phyloP scores from a whole-genome alignment of 2,797 vertebrate genomes.

The Anguilla obscura region DNA sequence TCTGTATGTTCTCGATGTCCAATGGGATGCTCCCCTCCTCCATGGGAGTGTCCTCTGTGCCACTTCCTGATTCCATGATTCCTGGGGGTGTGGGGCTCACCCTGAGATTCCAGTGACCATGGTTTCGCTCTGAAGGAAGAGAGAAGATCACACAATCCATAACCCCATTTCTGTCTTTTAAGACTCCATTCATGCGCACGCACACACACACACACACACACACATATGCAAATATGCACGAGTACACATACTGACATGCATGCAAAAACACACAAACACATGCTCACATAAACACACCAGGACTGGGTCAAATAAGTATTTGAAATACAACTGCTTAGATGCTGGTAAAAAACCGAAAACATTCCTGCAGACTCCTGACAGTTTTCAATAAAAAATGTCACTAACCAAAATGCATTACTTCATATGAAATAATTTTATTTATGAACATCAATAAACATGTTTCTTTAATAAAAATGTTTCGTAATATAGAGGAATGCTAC shows the following conservation, averaged over 20 bases:
- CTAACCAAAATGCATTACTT: background rate
- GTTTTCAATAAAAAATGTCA: background rate
- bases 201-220: background rate
- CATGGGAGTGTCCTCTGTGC: conserved; percentile 47
- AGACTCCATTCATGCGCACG: background rate
- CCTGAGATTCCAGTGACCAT: background rate
- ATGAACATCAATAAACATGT: background rate
- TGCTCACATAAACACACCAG: background rate
- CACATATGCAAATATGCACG: background rate
- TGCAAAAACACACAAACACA: background rate
- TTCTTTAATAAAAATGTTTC: background rate
- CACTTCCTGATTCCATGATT: conserved; percentile 75
- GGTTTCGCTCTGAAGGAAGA: background rate
- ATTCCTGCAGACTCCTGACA: background rate
- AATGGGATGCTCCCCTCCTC: conserved; percentile 67
- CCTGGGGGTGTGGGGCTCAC: background rate
- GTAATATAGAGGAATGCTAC: background rate
- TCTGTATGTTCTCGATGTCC: conserved; percentile 81
- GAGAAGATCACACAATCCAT: background rate
- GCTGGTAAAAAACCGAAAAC: background rate
- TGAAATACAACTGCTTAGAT: background rate
- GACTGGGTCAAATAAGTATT: background rate
- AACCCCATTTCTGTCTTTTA: background rate
- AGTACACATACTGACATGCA: background rate
- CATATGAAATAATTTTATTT: background rate